These are phyloP conservation scores for Ceuthmochares aereus DNA, from an alignment of 2,113 vertebrate species.

Conservation along the genomic window DNA sequence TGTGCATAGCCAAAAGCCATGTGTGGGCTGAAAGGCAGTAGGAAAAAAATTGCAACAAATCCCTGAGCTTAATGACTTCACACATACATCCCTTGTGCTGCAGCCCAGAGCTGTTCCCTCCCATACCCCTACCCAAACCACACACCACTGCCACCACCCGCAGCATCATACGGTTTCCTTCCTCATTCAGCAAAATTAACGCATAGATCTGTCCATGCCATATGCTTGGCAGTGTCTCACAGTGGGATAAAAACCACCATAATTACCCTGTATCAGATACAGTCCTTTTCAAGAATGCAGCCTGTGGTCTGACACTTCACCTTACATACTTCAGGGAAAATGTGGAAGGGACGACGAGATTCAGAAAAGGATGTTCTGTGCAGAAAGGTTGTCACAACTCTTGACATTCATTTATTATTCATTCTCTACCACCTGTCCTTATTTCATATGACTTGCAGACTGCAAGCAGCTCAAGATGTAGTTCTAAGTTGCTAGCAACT, in stretches of 20 bases:
- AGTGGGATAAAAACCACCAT: background rate
- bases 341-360: fast-evolving
- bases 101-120: background rate
- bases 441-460: background rate
- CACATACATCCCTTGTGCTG: background rate
- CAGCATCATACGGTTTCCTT: background rate
- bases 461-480: background rate
- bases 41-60: background rate
- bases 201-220: fast-evolving
- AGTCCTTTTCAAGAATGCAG: background rate
- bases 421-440: background rate
- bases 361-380: background rate
- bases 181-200: background rate
- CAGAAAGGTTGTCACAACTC: background rate
- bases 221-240: background rate
- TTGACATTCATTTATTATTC: background rate
- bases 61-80: slow-evolving; percentile 6
- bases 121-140: background rate
- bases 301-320: background rate
- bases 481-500: background rate
- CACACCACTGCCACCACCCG: background rate
- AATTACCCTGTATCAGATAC: background rate
- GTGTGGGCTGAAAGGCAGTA: background rate
- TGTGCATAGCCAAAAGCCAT: background rate
- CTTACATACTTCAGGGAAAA: background rate